Base-by-base conservation (phyloP, 30 jellyfish, hydroid and myxozoan genomes). In the Clytia hemisphaerica region DNA sequence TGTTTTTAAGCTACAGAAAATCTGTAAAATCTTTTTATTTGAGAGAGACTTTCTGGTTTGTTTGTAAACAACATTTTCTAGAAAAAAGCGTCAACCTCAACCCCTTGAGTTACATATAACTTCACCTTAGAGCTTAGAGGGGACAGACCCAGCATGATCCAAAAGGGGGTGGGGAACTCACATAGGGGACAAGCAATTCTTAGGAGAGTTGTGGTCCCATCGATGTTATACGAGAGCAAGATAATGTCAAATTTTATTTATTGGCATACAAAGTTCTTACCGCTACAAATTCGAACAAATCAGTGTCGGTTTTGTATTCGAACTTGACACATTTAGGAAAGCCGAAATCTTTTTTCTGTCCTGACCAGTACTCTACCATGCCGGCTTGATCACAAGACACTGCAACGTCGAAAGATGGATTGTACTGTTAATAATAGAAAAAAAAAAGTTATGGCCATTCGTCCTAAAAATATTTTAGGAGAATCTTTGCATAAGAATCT, bases 351-450 rank as follows among this genome's bases (percentile, higher is more conserved):
- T 30, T 37, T 50, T 78, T 93, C 45, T 92, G 96, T 31, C 99
- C 99, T 33, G 77, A 18, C 99, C 99, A 92, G 63, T 92, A 92
- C 47, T 92, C 99, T n/a, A 92, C 60, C 93, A 92, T 84, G 7
- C 99, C 99, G 27, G 94, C 94, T 75, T 76, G 40, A 58, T 92
- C 99, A 14, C 92, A 31, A 2, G 97, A 83, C 7, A 92, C n/a
- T 51, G 89, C 95, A 32, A 80, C 75, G 75, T 85, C 95, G 70
- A 26, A 80, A 2, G 63, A 83, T 6, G 95, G 94, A 44, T 92
- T 92, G 76, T 74, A 92, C 99, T 92, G 46, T n/a, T n/a, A n/a
- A 14, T 35, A 83, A 31, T n/a, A 31, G 48, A 80, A 44, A 2
- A 28, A 42, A 53, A n/a, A n/a, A 24, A 10, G 53, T 42, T 42